Conservation (phyloP, 2,888 invertebrate species). For the Tiphia femorata region DNA sequence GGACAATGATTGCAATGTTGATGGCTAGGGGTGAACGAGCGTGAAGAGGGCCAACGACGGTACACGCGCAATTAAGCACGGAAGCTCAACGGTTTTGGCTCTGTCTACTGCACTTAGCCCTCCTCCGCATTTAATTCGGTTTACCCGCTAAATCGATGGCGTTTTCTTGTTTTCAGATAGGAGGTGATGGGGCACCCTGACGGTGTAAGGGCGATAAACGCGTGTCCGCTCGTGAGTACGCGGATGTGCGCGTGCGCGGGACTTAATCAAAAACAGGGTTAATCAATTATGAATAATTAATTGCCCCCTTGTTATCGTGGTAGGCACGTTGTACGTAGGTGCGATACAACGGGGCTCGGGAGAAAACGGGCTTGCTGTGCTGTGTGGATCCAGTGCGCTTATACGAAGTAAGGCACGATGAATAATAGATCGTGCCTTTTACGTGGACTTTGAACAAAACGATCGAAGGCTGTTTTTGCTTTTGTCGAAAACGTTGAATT, state of each 20-base stretch:
- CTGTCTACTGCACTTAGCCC: background rate
- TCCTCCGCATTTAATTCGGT: constrained; percentile 25
- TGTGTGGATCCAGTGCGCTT: no score
- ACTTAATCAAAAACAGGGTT: background rate
- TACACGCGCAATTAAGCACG: constrained; percentile 24
- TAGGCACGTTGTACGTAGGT: no score
- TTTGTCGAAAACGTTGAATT: no score
- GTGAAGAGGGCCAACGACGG: no score
- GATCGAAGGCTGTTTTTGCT: no score
- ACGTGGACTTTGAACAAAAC: no score
- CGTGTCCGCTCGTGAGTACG: background rate
- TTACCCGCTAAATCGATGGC: constrained; percentile 30
- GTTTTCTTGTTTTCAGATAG: constrained; percentile 26
- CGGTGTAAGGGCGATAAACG: constrained; percentile 7
- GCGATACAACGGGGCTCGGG: no score
- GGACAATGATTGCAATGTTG: background rate
- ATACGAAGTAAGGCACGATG: no score
- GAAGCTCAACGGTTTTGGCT: constrained; percentile 8
- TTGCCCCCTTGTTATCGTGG: background rate
- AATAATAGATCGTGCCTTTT: no score
- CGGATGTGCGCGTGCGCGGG: background rate
- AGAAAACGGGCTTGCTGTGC: no score
- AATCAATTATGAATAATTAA: background rate
- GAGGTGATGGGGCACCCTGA: constrained; percentile 6
- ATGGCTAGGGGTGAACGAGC: no score